A percentile compares a stretch with the other conserved stretches of the same genome.
Evolutionary conservation across 2,113 vertebrate genomes (phyloP).

Genomic region (Seriola rivoliana): DNA sequence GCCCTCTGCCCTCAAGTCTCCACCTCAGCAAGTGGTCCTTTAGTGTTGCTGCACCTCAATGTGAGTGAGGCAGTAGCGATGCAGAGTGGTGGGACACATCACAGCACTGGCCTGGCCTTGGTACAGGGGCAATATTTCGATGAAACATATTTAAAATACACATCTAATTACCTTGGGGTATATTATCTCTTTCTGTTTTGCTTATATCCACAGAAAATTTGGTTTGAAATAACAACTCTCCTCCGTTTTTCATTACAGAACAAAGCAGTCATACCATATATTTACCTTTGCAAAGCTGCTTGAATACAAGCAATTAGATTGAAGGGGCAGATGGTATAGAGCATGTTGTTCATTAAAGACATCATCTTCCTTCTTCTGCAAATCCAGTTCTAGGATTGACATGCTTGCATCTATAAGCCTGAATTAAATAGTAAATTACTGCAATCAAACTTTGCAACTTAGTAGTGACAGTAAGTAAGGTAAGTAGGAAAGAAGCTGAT

Average conservation of each 20-base stretch:
- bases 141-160: slow-evolving; percentile 19
- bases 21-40: slow-evolving; percentile 55
- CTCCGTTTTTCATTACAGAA: neutral
- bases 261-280: neutral
- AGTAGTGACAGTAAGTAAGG: neutral
- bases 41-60: slow-evolving; percentile 57
- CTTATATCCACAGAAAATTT: neutral
- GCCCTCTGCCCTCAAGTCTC: slow-evolving; percentile 51
- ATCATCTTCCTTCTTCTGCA: slow-evolving; percentile 13
- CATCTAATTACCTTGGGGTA: neutral
- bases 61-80: slow-evolving; percentile 43
- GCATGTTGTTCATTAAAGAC: slow-evolving; percentile 29
- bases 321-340: slow-evolving; percentile 23
- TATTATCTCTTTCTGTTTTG: slow-evolving; percentile 6
- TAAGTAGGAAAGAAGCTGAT: neutral
- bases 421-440: slow-evolving; percentile 19
- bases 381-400: neutral
- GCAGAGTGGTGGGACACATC: slow-evolving; percentile 54
- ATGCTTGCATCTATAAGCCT: neutral
- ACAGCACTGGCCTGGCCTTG: slow-evolving; percentile 12
- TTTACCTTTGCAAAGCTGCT: slow-evolving; percentile 38
- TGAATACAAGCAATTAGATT: slow-evolving; percentile 23
- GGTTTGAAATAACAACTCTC: neutral
- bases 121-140: slow-evolving; percentile 7
- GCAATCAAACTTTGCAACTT: slow-evolving; percentile 18